phyloP scores from a whole-genome alignment of 2,797 vertebrate genomes.

The Melanotaenia pygmaea region DNA sequence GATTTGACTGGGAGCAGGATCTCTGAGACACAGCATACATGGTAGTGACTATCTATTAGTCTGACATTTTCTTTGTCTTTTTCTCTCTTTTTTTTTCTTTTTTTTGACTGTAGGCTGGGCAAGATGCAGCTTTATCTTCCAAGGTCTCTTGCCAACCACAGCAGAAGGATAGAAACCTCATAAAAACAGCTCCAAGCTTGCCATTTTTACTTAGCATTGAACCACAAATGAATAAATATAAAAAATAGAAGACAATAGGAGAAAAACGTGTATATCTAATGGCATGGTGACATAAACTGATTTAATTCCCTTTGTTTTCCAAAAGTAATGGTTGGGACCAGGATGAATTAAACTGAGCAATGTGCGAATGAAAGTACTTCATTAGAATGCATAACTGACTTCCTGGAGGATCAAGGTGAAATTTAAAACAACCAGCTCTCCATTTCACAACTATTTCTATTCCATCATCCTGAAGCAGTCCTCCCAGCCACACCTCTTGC shows the following conservation, averaged over 20 bases:
- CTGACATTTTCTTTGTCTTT: constrained; percentile 42
- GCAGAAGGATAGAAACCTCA: constrained; percentile 72
- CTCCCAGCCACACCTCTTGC: constrained; percentile 34
- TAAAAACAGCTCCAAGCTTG: constrained; percentile 64
- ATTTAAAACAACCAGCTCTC: constrained; percentile 60
- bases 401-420: constrained; percentile 55
- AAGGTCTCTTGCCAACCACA: constrained; percentile 64
- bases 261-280: constrained; percentile 36
- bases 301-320: constrained; percentile 35
- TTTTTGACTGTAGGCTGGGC: constrained; percentile 63
- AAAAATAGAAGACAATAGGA: constrained; percentile 8
- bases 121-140: constrained; percentile 62
- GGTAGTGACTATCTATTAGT: constrained; percentile 70
- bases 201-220: constrained; percentile 61
- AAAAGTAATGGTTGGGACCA: constrained; percentile 33
- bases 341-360: constrained; percentile 40
- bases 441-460: constrained; percentile 19
- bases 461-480: constrained; percentile 24
- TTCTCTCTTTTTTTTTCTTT: constrained; percentile 38
- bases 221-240: constrained; percentile 16
- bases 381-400: constrained; percentile 61
- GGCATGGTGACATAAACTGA: constrained; percentile 31
- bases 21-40: constrained; percentile 51
- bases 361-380: constrained; percentile 39
- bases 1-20: constrained; percentile 72